Evolutionary conservation across 2,888 invertebrate species (phyloP), one percentile per base, ranked within the genome.

Genomic region (Blastobasis adustella): DNA sequence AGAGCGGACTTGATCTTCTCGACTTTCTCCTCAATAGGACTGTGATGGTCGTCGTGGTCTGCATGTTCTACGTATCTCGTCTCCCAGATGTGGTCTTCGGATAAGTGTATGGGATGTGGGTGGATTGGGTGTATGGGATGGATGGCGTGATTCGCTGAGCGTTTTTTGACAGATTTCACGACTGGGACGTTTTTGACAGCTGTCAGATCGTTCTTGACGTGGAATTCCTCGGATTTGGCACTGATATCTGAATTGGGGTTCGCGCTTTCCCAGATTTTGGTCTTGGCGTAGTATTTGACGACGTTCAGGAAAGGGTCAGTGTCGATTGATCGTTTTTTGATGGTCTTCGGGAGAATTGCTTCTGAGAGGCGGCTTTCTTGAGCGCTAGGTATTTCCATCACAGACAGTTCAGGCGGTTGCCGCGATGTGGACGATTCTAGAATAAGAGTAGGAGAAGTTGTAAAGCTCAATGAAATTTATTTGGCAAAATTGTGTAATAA

Each of bases 251-350:
- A 43, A 10, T 52, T 46, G 9, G 60, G 59, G 41, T 82, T 80
- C 0, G 75, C 67, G 9, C 65, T 65, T 5, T 63, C 64, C 85
- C 83, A 86, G 0, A 71, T 58, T 61, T 85, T 83, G 51, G 81
- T 69, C 62, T 87, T 87, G 0, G 71, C 58, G 56, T 78, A 83
- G 54, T 81, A 83, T 49, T 77, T 75, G 1, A 79, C 58, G 6
- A 82, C 54, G 49, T 74, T 65, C 0, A 66, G 54, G 0, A 77
- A 43, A 0, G 79, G 77, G 23, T 72, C 63, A 49, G 60, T 64
- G 23, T 63, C 49, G n/a, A 64, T 51, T 0, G 77, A 74, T 0
- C 79, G 71, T 57, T 73, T 82, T n/a, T 51, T 54, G 48, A 69
- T 51, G 10, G 57, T 53, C 60, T 61, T 71, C 42, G 23, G 4